A percentile compares a stretch with the other conserved stretches of the same genome.
These are phyloP conservation scores for Lagenorhynchus albirostris DNA, from an alignment of 2,113 vertebrate genomes.

Conservation along the genomic window DNA sequence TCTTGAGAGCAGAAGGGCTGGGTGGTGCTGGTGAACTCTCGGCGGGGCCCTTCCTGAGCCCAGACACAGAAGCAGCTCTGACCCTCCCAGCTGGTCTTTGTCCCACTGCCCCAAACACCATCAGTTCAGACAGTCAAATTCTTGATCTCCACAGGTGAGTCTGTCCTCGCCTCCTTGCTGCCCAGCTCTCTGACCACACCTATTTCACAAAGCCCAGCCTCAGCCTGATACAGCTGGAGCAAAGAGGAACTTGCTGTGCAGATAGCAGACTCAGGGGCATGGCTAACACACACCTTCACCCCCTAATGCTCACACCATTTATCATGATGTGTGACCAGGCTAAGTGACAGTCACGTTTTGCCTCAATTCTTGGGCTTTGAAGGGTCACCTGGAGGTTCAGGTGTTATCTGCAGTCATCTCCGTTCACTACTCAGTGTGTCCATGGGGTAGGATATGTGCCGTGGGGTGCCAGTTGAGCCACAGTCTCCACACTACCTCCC, in stretches of 20 bases:
- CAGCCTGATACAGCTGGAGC: not conserved
- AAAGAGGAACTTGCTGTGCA: not conserved
- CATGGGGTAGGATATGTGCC: not conserved
- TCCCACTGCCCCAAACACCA: rapidly evolving
- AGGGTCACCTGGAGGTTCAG: not conserved
- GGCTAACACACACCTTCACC: rapidly evolving
- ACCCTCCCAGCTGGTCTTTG: not conserved
- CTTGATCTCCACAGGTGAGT: not conserved
- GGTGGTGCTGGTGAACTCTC: not conserved
- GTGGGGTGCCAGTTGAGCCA: not conserved
- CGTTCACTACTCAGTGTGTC: not conserved
- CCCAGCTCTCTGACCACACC: not conserved
- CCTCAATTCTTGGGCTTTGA: not conserved
- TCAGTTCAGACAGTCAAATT: not conserved
- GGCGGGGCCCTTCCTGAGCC: not conserved
- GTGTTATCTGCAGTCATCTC: not conserved
- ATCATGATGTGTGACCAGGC: not conserved
- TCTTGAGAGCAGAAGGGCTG: not conserved
- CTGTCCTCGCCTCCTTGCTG: not conserved
- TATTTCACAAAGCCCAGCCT: not conserved
- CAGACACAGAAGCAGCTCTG: not conserved
- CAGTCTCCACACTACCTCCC: not conserved
- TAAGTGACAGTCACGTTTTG: not conserved
- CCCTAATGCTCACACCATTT: rapidly evolving
- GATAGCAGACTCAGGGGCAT: rapidly evolving